These are phyloP conservation scores for Mycalesis mineus DNA, from an alignment of 2,888 invertebrate species.

Conservation along the genomic window DNA sequence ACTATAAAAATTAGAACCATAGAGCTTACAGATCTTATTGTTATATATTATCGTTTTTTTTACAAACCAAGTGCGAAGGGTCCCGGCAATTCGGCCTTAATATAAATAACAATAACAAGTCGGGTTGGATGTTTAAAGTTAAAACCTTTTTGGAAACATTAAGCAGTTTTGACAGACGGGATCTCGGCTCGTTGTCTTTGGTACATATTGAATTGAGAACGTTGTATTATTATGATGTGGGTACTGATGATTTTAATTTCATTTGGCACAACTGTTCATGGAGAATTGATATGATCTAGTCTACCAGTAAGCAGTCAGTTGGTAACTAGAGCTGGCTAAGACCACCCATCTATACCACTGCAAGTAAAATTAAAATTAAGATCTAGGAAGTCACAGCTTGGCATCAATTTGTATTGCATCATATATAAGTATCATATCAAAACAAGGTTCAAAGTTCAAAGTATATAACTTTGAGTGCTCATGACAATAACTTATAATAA, in stretches of 20 bases:
- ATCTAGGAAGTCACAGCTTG: no score
- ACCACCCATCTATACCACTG: no score
- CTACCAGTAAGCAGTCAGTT: no score
- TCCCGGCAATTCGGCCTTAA: slow-evolving; percentile 64
- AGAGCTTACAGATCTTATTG: slow-evolving; percentile 29
- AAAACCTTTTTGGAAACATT: slow-evolving; percentile 66
- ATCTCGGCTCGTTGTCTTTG: slow-evolving; percentile 49
- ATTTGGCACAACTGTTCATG: not conserved
- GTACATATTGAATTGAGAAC: slow-evolving; percentile 35
- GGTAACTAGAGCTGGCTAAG: no score
- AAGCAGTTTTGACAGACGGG: slow-evolving; percentile 69
- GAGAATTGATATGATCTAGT: not conserved
- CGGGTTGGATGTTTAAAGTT: slow-evolving; percentile 55
- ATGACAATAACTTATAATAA: no score
- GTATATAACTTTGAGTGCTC: no score
- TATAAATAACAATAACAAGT: slow-evolving; percentile 75
- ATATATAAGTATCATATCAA: no score
- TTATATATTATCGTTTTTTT: slow-evolving; percentile 50
- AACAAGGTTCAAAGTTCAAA: no score
- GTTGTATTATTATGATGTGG: slow-evolving; percentile 13
- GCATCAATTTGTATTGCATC: no score
- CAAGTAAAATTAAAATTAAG: no score
- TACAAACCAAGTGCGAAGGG: slow-evolving; percentile 65
- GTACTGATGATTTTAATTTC: not conserved
- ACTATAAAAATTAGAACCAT: slow-evolving; percentile 41